Conservation (phyloP, 2,888 invertebrate genomes). For the Platynereis dumerilii region DNA sequence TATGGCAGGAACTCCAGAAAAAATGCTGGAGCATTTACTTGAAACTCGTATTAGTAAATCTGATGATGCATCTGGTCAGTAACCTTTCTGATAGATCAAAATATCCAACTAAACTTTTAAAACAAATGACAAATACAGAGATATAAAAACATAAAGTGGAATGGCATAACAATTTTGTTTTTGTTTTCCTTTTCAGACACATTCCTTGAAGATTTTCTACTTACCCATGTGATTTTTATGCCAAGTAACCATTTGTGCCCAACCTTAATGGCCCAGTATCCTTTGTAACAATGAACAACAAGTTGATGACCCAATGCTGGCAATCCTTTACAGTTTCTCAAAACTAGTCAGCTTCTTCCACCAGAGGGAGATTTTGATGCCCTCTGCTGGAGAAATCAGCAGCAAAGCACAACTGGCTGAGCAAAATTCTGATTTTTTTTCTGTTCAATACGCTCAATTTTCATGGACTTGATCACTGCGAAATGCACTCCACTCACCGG, state of each 20-base stretch:
- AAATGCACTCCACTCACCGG: no score
- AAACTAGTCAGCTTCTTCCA: no score
- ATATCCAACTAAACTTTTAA: neutral
- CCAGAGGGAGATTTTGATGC: no score
- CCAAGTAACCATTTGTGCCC: constrained; percentile 77
- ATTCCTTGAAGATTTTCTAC: constrained; percentile 81
- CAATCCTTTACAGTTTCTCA: no score
- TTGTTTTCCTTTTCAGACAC: constrained; percentile 68
- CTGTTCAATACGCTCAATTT: no score
- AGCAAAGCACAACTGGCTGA: no score
- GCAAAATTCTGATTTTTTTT: no score
- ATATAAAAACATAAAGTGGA: neutral
- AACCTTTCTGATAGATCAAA: neutral
- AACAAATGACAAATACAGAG: neutral
- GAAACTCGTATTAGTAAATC: constrained; percentile 76
- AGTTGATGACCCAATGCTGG: neutral
- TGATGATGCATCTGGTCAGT: constrained; percentile 60
- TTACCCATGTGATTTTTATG: constrained; percentile 84
- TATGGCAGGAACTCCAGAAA: constrained; percentile 85
- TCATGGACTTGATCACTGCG: no score
- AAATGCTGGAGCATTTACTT: constrained; percentile 84
- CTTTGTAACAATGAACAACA: constrained; percentile 44
- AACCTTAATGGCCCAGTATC: constrained; percentile 77
- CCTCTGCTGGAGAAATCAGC: no score
- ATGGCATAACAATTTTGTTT: neutral